Evolutionary conservation across 2,797 vertebrate species (phyloP).

Genomic region (Momotus momota): DNA sequence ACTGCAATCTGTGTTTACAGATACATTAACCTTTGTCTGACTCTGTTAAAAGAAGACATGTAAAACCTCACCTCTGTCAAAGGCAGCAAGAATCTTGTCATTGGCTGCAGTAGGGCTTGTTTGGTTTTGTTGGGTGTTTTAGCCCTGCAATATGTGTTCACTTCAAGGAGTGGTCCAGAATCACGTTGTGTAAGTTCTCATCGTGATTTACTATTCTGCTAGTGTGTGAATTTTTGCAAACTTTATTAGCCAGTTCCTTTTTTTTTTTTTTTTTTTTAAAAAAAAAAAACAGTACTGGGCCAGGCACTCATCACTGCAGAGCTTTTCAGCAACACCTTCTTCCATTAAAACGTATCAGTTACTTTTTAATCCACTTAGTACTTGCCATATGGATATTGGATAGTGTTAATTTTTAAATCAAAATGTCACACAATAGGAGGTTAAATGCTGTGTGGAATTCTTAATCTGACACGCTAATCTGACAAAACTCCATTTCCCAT

Average conservation of each 20-base stretch:
- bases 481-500: not conserved
- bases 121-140: not conserved
- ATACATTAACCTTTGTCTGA: not conserved
- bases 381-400: not conserved
- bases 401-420: not conserved
- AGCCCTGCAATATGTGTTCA: not conserved
- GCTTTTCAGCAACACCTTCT: not conserved
- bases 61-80: not conserved
- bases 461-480: not conserved
- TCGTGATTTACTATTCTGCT: not conserved
- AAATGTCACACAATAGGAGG: not conserved
- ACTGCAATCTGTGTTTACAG: not conserved
- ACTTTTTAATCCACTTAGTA: conserved; percentile 13
- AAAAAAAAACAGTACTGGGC: not conserved
- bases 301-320: not conserved
- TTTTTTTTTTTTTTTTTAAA: not conserved
- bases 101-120: not conserved
- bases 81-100: not conserved
- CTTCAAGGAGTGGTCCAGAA: not conserved
- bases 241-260: not conserved
- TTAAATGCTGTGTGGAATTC: not conserved
- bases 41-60: not conserved
- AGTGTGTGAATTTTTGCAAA: not conserved
- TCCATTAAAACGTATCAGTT: not conserved
- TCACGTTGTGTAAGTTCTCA: not conserved